Evolutionary conservation across 1,140 invertebrate genomes (phyloP), one percentile per base, ranked within the genome.

Genomic region (Holotrichia oblita): DNA sequence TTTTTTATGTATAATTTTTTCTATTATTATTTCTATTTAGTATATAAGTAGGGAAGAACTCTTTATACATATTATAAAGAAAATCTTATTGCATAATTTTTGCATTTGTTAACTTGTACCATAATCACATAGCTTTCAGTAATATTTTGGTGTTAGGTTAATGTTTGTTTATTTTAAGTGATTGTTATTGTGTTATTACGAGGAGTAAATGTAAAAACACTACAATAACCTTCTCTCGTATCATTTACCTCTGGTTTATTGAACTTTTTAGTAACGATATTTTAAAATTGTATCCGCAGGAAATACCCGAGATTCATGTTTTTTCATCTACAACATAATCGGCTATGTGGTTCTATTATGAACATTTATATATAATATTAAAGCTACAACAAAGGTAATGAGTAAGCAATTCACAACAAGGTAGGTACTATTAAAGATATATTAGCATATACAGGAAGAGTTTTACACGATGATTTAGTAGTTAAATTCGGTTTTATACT

Each of bases 141-240:
- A 55, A 55, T 69, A 27, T 10, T 69, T 69, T 69, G 61, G 61
- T 69, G 61, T 69, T 69, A 69, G 61, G 61, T 69, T 69, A 69
- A 69, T 69, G 61, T 69, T 69, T 69, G 61, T 69, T 69, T 69
- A 69, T 69, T 69, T 69, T 69, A 69, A 69, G 61, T 69, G 61
- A 69, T 69, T 69, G 61, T 69, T 69, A 69, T 69, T 69, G 61
- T 69, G 61, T 69, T 69, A 69, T 69, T 69, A 69, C 22, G 61
- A 69, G 61, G 22, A 69, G 22, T 69, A 69, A 69, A 69, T 69
- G 61, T 69, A 69, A 69, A 69, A 69, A 69, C 61, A 69, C 61
- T 69, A 27, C 12, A 69, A 69, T 69, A 69, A 69, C 61, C 61
- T 27, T 69, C 61, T 34, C 12, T 24, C 20, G 22, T 69, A 17